Percentiles rank a stretch among this genome's conserved stretches.
These are phyloP conservation scores for Blastomussa wellsi DNA, from an alignment of 92 coral and sea anemone genomes.

Conservation along the genomic window DNA sequence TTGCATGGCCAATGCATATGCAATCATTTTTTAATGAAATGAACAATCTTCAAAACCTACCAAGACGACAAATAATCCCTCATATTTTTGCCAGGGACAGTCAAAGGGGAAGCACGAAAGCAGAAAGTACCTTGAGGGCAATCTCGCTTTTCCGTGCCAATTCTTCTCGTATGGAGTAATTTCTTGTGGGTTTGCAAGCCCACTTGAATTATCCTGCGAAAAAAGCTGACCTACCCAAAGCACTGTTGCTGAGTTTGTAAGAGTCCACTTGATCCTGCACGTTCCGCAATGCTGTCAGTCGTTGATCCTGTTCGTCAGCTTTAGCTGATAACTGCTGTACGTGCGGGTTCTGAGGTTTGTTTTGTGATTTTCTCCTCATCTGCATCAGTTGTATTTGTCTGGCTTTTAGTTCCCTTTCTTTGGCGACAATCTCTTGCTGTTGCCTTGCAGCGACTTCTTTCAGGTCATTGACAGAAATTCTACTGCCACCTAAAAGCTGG, in stretches of 20 bases:
- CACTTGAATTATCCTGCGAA: too few species aligned
- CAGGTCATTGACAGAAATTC: conserved; percentile 66
- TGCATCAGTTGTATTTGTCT: conserved; percentile 77
- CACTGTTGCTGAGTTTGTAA: conserved; percentile 69
- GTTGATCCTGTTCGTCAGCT: conserved; percentile 79
- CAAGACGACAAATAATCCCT: too few species aligned
- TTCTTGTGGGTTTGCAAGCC: too few species aligned
- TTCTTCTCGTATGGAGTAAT: too few species aligned
- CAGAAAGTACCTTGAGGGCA: too few species aligned
- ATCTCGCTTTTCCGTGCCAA: too few species aligned
- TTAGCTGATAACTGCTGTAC: conserved; percentile 74
- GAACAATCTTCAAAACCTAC: too few species aligned
- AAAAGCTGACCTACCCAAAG: conserved; percentile 62
- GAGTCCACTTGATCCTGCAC: conserved; percentile 72
- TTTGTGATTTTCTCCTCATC: conserved; percentile 66
- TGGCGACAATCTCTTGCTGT: conserved; percentile 82
- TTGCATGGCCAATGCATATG: too few species aligned
- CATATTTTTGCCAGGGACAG: too few species aligned
- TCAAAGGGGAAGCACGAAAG: too few species aligned
- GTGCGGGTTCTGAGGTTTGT: conserved; percentile 60
- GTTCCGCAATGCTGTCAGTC: conserved; percentile 65
- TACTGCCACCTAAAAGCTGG: conserved; percentile 54
- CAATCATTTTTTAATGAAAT: too few species aligned
- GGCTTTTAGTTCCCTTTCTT: conserved; percentile 77
- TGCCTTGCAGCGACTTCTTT: conserved; percentile 70